These are phyloP conservation scores for Aleiodes leptofemur DNA, from an alignment of 2,888 invertebrate genomes.

Conservation along the genomic window DNA sequence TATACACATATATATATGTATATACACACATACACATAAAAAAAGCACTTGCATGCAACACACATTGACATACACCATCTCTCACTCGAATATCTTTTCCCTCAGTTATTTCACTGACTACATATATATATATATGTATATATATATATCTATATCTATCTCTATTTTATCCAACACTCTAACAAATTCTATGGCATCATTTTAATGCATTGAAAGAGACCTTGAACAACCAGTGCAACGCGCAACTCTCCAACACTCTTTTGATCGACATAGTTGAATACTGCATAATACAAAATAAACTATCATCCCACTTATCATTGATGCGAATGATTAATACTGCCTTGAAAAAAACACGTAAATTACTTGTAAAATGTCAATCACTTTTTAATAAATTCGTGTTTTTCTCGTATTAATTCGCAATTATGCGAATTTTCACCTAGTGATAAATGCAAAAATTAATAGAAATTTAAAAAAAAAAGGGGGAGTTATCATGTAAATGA, in stretches of 20 bases:
- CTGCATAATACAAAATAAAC: not conserved
- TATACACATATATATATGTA: too few species aligned
- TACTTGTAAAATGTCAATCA: constrained; percentile 6
- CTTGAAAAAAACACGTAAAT: not conserved
- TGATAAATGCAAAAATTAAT: too few species aligned
- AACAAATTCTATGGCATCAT: not conserved
- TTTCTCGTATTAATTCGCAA: too few species aligned
- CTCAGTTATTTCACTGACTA: not conserved
- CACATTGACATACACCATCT: too few species aligned
- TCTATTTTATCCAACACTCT: constrained; percentile 8
- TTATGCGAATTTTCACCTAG: too few species aligned
- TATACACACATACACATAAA: constrained; percentile 44
- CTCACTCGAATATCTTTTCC: not conserved
- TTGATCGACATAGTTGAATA: constrained; percentile 22
- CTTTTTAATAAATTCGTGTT: not conserved
- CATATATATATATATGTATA: too few species aligned
- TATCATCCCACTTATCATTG: constrained; percentile 2
- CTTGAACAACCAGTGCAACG: constrained; percentile 10
- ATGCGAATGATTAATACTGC: not conserved
- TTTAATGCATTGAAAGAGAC: constrained; percentile 4
- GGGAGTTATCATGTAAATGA: too few species aligned
- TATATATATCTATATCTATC: not conserved
- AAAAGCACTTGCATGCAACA: too few species aligned
- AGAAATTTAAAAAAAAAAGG: too few species aligned
- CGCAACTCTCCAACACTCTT: constrained; percentile 10